These are phyloP conservation scores for Silurus glanis DNA, from an alignment of 2,113 vertebrate species.

Conservation along the genomic window DNA sequence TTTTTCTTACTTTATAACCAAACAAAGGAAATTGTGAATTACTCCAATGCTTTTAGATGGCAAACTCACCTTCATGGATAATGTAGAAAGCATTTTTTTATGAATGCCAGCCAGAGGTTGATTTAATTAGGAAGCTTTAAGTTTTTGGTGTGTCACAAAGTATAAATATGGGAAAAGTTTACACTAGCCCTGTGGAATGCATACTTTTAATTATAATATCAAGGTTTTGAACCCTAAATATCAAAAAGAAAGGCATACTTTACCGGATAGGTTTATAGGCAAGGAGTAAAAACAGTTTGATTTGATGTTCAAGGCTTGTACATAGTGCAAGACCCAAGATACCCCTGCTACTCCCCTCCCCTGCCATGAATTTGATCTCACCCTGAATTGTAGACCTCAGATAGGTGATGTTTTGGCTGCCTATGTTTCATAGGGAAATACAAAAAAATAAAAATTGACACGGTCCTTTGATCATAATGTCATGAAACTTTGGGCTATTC, in stretches of 20 bases:
- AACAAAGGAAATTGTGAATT: conserved; percentile 11
- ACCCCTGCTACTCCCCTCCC: too few relatives aligned
- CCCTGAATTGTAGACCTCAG: not conserved
- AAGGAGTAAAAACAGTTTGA: not conserved
- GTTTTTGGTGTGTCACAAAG: not conserved
- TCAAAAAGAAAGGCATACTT: not conserved
- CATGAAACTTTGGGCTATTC: not conserved
- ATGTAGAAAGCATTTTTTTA: conserved; percentile 10
- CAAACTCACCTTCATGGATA: not conserved
- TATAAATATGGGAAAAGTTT: not conserved
- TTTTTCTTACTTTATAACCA: not conserved
- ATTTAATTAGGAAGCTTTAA: not conserved
- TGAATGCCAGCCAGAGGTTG: conserved; percentile 13
- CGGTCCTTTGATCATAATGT: not conserved
- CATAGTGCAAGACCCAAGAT: not conserved
- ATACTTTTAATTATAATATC: not conserved
- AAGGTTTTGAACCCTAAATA: not conserved
- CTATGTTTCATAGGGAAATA: not conserved
- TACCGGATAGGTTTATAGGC: not conserved
- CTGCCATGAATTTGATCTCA: not conserved
- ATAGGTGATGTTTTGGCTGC: not conserved
- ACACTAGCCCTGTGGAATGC: not conserved
- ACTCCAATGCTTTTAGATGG: not conserved
- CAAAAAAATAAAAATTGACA: not conserved
- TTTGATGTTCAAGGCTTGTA: not conserved